Base-by-base conservation (phyloP, 2,888 invertebrate species). In the Choristoneura rosaceana region DNA sequence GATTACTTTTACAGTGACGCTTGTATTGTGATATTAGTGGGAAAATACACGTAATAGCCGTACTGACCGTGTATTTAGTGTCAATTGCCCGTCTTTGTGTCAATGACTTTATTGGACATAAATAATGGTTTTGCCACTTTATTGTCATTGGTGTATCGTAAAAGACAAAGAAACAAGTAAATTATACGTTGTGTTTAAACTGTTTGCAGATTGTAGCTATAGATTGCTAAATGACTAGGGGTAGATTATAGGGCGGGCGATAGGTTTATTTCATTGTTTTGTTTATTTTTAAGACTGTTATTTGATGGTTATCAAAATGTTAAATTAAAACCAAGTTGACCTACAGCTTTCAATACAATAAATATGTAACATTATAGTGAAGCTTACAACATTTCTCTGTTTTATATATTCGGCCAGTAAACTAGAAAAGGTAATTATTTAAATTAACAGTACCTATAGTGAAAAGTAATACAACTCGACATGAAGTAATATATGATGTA, bases 81-180 rank as follows among this genome's bases (percentile, higher is more conserved):
- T 58, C 60, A 67, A 66, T 67, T 45, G n/a, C 15, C 62, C 62
- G 62, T 38, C 55, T 47, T 50, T 8, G 7, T 71, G 43, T 17
- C 55, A 68, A 71, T 71, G 55, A 38, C 47, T 71, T 55, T 41
- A 68, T 71, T 58, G 62, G 38, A 38, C 38, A 15, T 15, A 33
- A 47, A 47, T 63, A 33, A 25, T 25, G 38, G 60, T 14, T 60
- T 61, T 61, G 45, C 52, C 10, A 41, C 25, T n/a, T 55, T 17
- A 61, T 43, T 47, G 47, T 63, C 63, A 47, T 14, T 43, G 8
- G 7, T 63, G 63, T 63, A 47, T 3, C 45, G 34, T 33, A 43
- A 55, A 64, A 63, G 58, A 15, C 63, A 69, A 55, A 62, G 25
- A 62, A 41, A 33, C 14, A 7, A 25, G n/a, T n/a, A 64, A 64